Base-by-base conservation (phyloP, 1,140 invertebrate species). In the Solenopsis invicta region DNA sequence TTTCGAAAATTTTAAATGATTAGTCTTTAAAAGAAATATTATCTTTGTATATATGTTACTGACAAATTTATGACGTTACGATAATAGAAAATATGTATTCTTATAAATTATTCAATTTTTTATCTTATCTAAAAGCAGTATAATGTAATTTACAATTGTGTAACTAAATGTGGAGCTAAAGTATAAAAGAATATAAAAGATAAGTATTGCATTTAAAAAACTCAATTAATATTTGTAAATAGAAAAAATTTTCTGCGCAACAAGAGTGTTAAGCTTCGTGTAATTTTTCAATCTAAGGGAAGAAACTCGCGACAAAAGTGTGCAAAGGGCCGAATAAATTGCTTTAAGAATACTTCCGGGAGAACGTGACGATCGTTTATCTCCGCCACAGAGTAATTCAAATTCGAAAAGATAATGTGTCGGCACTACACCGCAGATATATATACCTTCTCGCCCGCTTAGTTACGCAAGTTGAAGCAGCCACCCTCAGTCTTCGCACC, bases 371-470 rank as follows among this genome's bases (percentile, higher is more conserved):
- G 45, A 72, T 69, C 77, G 66, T 45, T 87, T 62, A 82, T 75
- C 74, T n/a, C 21, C 45, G 16, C 24, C 56, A 45, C n/a, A 24
- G 90, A 87, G 89, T 93, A 92, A 94, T 94, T 94, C 89, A 93
- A 93, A 94, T 94, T 94, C 91, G 92, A 91, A 92, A 94, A 93
- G 93, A 93, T 94, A 94, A 94, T 94, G 93, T 91, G 90, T 81
- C 80, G 88, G 61, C 88, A 88, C 86, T 90, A 89, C 81, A 81
- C 74, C 88, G 89, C 88, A 74, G 78, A 59, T 86, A 90, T 90
- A 89, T 91, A 92, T 89, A 88, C 86, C 64, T 66, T 67, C 50
- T 41, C 71, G 34, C 74, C 18, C 71, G 91, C 91, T 89, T 76
- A 93, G 93, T 94, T 94, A 92, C 86, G 92, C 92, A 93, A 94